Conservation (phyloP, 2,888 invertebrate genomes). For the Apotomis capreana region DNA sequence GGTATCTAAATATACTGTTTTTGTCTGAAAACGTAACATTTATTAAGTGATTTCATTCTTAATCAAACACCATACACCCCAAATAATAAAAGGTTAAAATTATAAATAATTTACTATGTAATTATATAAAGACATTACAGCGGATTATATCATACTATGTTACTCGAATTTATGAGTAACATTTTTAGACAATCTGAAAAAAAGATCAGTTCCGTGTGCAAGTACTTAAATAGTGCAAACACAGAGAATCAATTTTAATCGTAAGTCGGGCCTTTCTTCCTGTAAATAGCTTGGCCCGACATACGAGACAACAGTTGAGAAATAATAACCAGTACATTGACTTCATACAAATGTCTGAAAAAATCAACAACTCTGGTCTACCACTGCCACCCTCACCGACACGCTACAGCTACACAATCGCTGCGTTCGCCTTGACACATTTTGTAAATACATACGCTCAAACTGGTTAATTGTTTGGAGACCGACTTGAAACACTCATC, state of each 20-base stretch:
- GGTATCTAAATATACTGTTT: no score
- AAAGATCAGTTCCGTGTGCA: no score
- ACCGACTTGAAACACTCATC: neutral
- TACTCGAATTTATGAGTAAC: no score
- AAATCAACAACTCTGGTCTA: neutral
- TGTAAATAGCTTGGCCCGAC: constrained; percentile 71
- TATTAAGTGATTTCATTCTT: no score
- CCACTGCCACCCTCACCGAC: neutral
- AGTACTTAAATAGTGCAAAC: no score
- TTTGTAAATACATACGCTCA: neutral
- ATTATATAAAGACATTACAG: no score
- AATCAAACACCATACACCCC: no score
- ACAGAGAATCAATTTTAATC: constrained; percentile 1
- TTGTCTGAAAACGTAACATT: no score
- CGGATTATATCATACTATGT: no score
- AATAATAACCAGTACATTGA: constrained; percentile 22
- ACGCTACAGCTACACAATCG: neutral
- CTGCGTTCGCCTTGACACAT: neutral
- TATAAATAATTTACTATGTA: no score
- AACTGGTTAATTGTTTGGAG: neutral
- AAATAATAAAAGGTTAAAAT: no score
- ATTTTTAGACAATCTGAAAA: no score
- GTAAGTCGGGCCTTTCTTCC: constrained; percentile 53
- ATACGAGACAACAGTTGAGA: constrained; percentile 19
- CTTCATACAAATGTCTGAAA: constrained; percentile 6